Evolutionary conservation across 2,888 invertebrate species (phyloP), one percentile per base, ranked within the genome.

Genomic region (Endotricha flammealis): DNA sequence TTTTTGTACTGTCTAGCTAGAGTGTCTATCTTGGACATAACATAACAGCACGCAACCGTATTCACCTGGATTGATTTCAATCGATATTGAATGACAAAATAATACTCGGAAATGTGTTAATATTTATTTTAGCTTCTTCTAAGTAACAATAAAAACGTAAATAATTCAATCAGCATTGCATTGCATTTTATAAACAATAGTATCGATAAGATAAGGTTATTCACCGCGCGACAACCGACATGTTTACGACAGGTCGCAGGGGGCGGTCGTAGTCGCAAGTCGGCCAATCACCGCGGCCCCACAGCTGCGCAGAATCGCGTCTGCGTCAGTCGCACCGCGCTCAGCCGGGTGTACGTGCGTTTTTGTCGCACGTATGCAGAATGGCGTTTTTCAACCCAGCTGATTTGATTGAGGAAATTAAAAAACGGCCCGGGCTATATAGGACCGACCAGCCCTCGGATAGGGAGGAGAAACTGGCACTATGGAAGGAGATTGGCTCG

Each of bases 401-500:
- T 10, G 56, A 60, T 32, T 50, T 86, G 50, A 85, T 86, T 53
- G 76, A 75, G 36, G 86, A 80, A 56, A 68, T 83, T 22, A 83
- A 85, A 52, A 79, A 76, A 48, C 76, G 88, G 32, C 82, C 79
- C 0, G 72, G 66, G 0, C 46, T 83, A 41, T 83, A 78, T 53
- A 64, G 61, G 29, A 32, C 62, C 53, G 85, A 71, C 45, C 71
- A 82, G 58, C 81, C 89, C 45, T 64, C 87, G 36, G 79, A 88
- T 60, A 68, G 89, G 29, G 72, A 81, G 46, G 87, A 86, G 41
- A 74, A 74, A 44, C 55, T 85, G 36, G 57, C 58, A 33, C 48
- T 79, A 35, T 86, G 85, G 85, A 82, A 83, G 52, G 75, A 85
- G 44, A 64, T 86, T 13, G 85, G 83, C 13, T 75, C 75, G 1